Base-by-base conservation (phyloP, 2,888 invertebrate species). In the Tineola bisselliella region DNA sequence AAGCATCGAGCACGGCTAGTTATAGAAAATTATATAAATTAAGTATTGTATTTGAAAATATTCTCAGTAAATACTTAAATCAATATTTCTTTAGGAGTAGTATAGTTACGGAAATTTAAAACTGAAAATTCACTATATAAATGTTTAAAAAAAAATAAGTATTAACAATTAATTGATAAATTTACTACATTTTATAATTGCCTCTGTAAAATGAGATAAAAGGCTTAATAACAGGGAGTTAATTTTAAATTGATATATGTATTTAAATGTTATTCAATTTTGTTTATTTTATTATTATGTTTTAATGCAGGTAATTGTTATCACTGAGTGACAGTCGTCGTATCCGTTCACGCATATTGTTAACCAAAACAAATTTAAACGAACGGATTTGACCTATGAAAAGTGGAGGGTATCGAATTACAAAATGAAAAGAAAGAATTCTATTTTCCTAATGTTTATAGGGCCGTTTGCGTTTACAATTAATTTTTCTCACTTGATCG, bases 401-500 rank as follows among this genome's bases (percentile, higher is more conserved):
- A 54, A 54, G 15, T 52, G 3, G 17, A 58, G 58, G 17, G 12
- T 33, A 17, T 17, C 19, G 25, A 56, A 56, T 6, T 31, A 4
- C 11, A 33, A 33, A 58, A 33, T 33, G 19, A 58, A 58, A 33
- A 19, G 6, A 25, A 13, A 58, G 13, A 58, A 13, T 58, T 33
- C 58, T 33, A 58, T 58, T 58, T 33, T 13, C 31, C 58, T 58
- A 58, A 58, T 58, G 58, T 58, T 58, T 11, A 58, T 33, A 33
- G 33, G 33, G 33, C 58, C 58, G 58, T 58, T 58, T 58, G 58
- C 33, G 58, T 33, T 58, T 33, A 30, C 81, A 84, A 83, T 84
- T 84, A 84, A 75, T 82, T 82, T 84, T 83, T 82, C 79, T 79
- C 77, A 80, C 79, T 83, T 81, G 81, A 82, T 83, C 77, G 76